Base-by-base conservation (phyloP, 1,140 invertebrate genomes). In the Ylistrum balloti region DNA sequence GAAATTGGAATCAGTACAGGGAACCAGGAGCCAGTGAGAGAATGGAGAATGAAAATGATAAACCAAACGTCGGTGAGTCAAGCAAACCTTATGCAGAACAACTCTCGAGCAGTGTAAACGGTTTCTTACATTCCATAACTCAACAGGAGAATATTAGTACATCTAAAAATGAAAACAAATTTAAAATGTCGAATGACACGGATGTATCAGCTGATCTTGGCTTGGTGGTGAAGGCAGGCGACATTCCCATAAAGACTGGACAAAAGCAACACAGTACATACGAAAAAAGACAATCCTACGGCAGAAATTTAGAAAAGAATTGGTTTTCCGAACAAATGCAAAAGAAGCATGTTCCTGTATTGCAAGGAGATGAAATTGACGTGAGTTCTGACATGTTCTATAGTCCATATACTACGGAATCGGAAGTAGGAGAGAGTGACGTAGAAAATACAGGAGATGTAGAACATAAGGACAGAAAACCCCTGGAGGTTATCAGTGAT, bases 261-360 rank as follows among this genome's bases (percentile, higher is more conserved):
- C 28, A 56, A 74, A 86, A 87, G 88, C 22, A 48, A 1, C 38
- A 56, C 28, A 90, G 90, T 28, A 90, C 88, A 33, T 88, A 87
- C 87, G 90, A 88, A 38, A 91, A 86, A 32, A 74, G 90, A 35
- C 56, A 85, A 33, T 28, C 74, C 33, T 91, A 91, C 87, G 88
- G 90, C 9, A 91, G 86, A 91, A 91, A 91, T 86, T 45, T 91
- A 0, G 90, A 91, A 34, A 48, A 89, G 28, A 91, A 91, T 28
- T 91, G 90, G 90, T 91, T 88, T 34, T 87, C 45, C 56, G 74
- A 41, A 35, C 86, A 86, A 7, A 22, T 91, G 7, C 22, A 33
- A 38, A 90, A 35, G 48, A 87, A 88, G 88, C 33, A 35, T n/a
- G 41, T 85, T 89, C 11, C 34, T 34, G 89, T 88, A 3, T n/a